phyloP scores from a whole-genome alignment of 1,140 invertebrate species.

The Drosophila nigrodunni region DNA sequence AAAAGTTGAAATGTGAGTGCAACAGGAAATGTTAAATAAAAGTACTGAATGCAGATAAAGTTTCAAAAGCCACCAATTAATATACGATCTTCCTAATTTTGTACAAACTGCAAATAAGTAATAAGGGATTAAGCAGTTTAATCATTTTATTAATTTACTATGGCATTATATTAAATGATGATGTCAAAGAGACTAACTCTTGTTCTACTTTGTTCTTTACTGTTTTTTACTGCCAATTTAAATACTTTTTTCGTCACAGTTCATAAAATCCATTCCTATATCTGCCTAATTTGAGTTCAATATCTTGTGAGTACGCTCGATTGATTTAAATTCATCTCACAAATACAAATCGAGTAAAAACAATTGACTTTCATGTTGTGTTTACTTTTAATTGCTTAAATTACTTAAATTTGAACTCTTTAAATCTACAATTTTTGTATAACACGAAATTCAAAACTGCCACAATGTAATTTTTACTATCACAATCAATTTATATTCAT shows the following conservation, averaged over 20 bases:
- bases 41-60: slow-evolving; percentile 8
- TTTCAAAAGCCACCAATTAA: slow-evolving; percentile 5
- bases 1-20: slow-evolving; percentile 4
- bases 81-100: not conserved
- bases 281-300: not conserved
- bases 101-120: not conserved
- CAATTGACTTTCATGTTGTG: slow-evolving; percentile 3
- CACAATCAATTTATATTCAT: too few species aligned
- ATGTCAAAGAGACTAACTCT: too few species aligned
- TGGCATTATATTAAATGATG: too few species aligned
- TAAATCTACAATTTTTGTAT: slow-evolving; percentile 1
- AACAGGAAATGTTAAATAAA: slow-evolving; percentile 38
- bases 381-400: slow-evolving; percentile 6
- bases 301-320: slow-evolving; percentile 42
- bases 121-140: too few species aligned
- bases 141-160: not conserved
- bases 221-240: not conserved
- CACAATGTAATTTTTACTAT: too few species aligned
- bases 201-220: not conserved
- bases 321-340: slow-evolving; percentile 37
- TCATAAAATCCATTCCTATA: not conserved
- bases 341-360: slow-evolving; percentile 29
- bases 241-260: not conserved
- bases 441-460: not conserved
- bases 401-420: not conserved